Conservation (phyloP, 1,140 invertebrate species). For the Pseudomyrmex pallidus region DNA sequence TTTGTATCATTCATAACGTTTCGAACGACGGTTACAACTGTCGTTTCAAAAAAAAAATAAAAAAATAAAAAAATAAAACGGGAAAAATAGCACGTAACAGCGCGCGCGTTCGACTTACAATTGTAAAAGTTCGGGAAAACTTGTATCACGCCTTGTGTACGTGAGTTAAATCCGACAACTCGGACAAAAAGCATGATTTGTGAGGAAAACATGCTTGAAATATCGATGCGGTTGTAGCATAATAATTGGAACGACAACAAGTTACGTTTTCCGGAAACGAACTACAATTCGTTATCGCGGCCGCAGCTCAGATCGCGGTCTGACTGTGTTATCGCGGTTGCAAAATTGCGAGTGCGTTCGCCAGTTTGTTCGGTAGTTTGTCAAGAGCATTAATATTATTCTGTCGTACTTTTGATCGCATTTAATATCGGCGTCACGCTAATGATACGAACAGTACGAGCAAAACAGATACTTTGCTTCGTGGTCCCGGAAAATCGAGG, state of each 20-base stretch:
- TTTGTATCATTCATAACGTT: neutral
- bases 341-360: slow-evolving; percentile 44
- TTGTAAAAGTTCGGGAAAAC: slow-evolving; percentile 29
- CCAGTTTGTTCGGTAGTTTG: slow-evolving; percentile 43
- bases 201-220: slow-evolving; percentile 17
- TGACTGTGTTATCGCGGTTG: slow-evolving; percentile 43
- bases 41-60: neutral
- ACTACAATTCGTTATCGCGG: slow-evolving; percentile 50
- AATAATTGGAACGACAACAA: slow-evolving; percentile 49
- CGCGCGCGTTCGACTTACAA: slow-evolving; percentile 12
- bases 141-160: slow-evolving; percentile 1
- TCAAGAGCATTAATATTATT: slow-evolving; percentile 36
- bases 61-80: neutral
- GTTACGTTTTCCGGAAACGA: slow-evolving; percentile 35
- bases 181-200: slow-evolving; percentile 35
- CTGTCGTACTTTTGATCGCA: slow-evolving; percentile 54
- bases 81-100: neutral
- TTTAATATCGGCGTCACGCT: slow-evolving; percentile 34
- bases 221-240: slow-evolving; percentile 48
- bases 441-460: slow-evolving; percentile 28
- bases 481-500: neutral
- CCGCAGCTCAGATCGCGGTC: slow-evolving; percentile 51
- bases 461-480: slow-evolving; percentile 10
- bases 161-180: slow-evolving; percentile 45
- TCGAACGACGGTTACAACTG: neutral